phyloP scores from a whole-genome alignment of 2,797 vertebrate species.

The Heterohyrax brucei region DNA sequence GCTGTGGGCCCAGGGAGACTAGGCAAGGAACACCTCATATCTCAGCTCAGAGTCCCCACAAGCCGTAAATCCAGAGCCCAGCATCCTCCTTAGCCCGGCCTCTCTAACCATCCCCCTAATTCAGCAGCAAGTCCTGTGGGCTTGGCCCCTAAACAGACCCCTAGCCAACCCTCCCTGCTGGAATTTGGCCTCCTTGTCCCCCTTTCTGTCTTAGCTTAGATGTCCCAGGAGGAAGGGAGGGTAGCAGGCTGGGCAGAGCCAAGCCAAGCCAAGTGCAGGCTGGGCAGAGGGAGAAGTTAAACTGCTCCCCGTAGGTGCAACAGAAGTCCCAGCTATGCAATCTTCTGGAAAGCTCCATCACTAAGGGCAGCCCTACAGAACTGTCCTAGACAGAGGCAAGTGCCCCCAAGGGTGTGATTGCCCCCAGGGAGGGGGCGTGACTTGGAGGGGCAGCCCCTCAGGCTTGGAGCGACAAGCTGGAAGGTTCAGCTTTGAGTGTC shows the following conservation, averaged over 20 bases:
- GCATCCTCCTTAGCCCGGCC: background rate
- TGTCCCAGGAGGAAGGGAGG: background rate
- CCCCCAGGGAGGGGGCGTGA: background rate
- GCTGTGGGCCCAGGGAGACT: background rate
- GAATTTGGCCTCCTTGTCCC: background rate
- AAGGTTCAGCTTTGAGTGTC: background rate
- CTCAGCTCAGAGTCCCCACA: background rate
- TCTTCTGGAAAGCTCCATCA: too few species aligned
- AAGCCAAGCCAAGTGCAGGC: background rate
- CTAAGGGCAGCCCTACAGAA: background rate
- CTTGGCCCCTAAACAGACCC: background rate
- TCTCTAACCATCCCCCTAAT: background rate
- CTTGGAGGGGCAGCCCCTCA: background rate
- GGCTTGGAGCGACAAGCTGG: too few species aligned
- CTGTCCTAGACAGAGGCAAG: background rate
- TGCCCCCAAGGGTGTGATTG: background rate
- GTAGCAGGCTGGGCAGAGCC: background rate
- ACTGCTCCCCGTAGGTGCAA: rapidly evolving
- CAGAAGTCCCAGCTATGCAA: background rate
- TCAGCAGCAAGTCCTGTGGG: background rate
- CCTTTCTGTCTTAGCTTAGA: too few species aligned
- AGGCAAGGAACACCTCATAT: background rate
- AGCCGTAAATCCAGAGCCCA: background rate
- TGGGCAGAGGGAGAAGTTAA: background rate
- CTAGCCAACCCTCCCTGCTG: too few species aligned